phyloP scores from a whole-genome alignment of 1,140 invertebrate genomes.

The Himalopsyche phryganea region DNA sequence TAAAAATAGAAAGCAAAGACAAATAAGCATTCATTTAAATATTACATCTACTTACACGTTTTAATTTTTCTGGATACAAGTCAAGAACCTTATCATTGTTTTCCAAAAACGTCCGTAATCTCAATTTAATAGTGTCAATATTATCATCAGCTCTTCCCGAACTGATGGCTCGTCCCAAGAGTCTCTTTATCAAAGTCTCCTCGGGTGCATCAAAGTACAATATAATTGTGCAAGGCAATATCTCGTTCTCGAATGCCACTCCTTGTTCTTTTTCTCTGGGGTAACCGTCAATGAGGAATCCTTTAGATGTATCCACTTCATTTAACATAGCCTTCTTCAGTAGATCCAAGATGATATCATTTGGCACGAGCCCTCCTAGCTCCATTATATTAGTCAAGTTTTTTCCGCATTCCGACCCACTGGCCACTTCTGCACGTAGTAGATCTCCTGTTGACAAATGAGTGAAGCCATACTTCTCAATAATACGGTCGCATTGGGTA shows the following conservation, averaged over 20 bases:
- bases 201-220: conserved; percentile 74
- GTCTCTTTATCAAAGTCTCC: conserved; percentile 77
- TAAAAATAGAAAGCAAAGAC: no score
- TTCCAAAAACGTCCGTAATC: conserved; percentile 88
- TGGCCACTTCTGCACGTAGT: conserved; percentile 79
- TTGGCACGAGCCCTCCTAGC: conserved; percentile 80
- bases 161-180: conserved; percentile 81
- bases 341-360: conserved; percentile 84
- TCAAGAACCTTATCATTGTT: conserved; percentile 88
- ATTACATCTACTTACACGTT: conserved; percentile 49
- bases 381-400: conserved; percentile 85
- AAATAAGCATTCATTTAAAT: no score
- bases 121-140: conserved; percentile 91
- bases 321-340: conserved; percentile 81
- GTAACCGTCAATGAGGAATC: conserved; percentile 97
- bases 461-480: conserved; percentile 81
- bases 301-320: conserved; percentile 67
- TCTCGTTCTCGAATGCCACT: conserved; percentile 78
- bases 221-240: conserved; percentile 60
- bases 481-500: conserved; percentile 83
- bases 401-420: conserved; percentile 79
- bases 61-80: conserved; percentile 77
- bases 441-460: conserved; percentile 90
- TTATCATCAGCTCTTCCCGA: conserved; percentile 95
- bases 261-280: conserved; percentile 89